Conservation (phyloP, 2,888 invertebrate species). For the Xylophagus ater region DNA sequence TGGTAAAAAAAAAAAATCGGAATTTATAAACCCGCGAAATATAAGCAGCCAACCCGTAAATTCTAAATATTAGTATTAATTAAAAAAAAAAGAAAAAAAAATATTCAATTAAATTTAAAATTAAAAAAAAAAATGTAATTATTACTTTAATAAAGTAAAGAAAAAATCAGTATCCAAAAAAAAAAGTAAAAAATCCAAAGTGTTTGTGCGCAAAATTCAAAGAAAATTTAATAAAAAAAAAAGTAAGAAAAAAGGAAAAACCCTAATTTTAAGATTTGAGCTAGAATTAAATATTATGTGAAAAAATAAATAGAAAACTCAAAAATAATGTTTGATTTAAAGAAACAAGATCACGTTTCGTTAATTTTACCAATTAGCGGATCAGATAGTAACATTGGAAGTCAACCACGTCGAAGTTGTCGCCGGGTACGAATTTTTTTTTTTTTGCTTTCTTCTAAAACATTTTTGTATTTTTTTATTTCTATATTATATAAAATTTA, state of each 20-base stretch:
- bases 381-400: constrained; percentile 19
- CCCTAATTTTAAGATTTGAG: no score
- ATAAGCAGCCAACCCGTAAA: no score
- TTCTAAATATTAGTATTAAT: no score
- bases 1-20: no score
- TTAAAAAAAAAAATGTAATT: no score
- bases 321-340: constrained; percentile 24
- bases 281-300: no score
- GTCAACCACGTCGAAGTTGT: constrained; percentile 24
- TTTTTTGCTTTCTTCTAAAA: constrained; percentile 1
- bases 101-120: no score
- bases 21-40: no score
- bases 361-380: constrained; percentile 26
- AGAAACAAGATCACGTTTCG: constrained; percentile 29
- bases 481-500: constrained; percentile 21
- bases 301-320: constrained; percentile 13
- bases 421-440: constrained; percentile 27
- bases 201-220: neutral
- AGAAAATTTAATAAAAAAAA: neutral
- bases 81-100: no score
- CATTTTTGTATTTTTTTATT: neutral
- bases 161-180: no score
- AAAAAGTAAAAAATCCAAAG: neutral
- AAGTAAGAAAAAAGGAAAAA: neutral
- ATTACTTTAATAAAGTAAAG: no score